These are phyloP conservation scores for Morpho achilles DNA, from an alignment of 2,888 invertebrate species.

Conservation along the genomic window DNA sequence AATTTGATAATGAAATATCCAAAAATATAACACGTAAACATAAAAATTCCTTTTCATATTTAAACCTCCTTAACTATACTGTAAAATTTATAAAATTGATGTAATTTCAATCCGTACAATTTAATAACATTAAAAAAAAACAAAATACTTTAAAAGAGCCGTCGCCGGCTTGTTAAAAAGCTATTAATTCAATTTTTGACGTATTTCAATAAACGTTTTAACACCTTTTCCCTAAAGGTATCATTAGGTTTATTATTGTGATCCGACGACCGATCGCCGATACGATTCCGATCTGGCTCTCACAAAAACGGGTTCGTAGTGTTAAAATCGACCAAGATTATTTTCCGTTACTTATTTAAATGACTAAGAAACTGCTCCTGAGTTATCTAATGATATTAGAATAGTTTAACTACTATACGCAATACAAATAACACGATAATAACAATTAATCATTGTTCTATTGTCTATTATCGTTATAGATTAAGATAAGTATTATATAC, in stretches of 20 bases:
- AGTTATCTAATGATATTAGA: constrained; percentile 9
- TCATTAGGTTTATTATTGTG: constrained; percentile 71
- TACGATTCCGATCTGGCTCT: constrained; percentile 31
- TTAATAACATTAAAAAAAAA: constrained; percentile 12
- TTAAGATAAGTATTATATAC: too few species aligned
- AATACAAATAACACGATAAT: too few species aligned
- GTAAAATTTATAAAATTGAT: constrained; percentile 3
- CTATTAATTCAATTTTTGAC: constrained; percentile 71
- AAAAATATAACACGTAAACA: too few species aligned
- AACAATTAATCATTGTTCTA: too few species aligned
- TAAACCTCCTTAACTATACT: background rate
- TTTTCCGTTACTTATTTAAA: constrained; percentile 30
- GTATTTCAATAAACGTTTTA: constrained; percentile 77
- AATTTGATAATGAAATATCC: too few species aligned
- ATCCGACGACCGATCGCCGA: constrained; percentile 38
- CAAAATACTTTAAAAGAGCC: constrained; percentile 24
- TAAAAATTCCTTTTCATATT: background rate
- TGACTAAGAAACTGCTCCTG: background rate
- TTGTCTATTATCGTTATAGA: too few species aligned
- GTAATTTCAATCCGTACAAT: constrained; percentile 10
- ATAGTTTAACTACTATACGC: constrained; percentile 32
- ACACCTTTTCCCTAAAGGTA: constrained; percentile 75
- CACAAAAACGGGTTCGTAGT: background rate
- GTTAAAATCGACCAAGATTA: constrained; percentile 30
- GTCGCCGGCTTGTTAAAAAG: constrained; percentile 71